Conservation (phyloP, 2,888 invertebrate genomes). For the Cheilosia soror region DNA sequence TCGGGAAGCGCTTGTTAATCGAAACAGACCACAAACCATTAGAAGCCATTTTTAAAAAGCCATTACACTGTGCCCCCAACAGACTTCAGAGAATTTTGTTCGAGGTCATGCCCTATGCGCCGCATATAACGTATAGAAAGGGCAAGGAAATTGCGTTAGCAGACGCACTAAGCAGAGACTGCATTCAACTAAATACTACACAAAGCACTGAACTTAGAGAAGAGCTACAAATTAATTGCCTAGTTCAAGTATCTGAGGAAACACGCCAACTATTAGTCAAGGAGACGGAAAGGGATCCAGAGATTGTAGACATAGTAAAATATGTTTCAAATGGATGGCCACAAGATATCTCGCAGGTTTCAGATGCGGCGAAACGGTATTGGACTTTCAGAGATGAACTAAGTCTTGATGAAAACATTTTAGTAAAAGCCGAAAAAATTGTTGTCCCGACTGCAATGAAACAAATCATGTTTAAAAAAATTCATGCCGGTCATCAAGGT, state of each 20-base stretch:
- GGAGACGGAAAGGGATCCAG: too few species aligned
- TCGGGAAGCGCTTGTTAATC: background rate
- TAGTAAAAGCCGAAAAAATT: slow-evolving; percentile 7
- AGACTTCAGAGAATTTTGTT: slow-evolving; percentile 21
- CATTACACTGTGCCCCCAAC: slow-evolving; percentile 21
- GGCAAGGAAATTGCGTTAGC: too few species aligned
- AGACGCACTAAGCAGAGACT: too few species aligned
- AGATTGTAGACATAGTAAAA: too few species aligned
- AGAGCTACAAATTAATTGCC: too few species aligned
- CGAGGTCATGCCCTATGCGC: slow-evolving; percentile 13
- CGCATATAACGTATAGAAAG: background rate
- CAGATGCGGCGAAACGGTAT: background rate
- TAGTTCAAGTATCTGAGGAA: too few species aligned
- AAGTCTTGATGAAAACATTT: background rate
- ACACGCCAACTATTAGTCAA: too few species aligned
- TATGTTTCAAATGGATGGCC: slow-evolving; percentile 15
- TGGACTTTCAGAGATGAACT: slow-evolving; percentile 34
- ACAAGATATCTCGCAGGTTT: slow-evolving; percentile 2
- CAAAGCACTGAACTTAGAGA: too few species aligned
- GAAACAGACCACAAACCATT: slow-evolving; percentile 21
- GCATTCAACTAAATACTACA: too few species aligned
- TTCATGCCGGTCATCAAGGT: slow-evolving; percentile 12
- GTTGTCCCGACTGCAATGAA: background rate
- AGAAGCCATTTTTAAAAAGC: slow-evolving; percentile 34
- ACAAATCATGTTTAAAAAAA: slow-evolving; percentile 13